Base-by-base conservation (phyloP, 1,140 invertebrate genomes). In the Papilio xuthus region DNA sequence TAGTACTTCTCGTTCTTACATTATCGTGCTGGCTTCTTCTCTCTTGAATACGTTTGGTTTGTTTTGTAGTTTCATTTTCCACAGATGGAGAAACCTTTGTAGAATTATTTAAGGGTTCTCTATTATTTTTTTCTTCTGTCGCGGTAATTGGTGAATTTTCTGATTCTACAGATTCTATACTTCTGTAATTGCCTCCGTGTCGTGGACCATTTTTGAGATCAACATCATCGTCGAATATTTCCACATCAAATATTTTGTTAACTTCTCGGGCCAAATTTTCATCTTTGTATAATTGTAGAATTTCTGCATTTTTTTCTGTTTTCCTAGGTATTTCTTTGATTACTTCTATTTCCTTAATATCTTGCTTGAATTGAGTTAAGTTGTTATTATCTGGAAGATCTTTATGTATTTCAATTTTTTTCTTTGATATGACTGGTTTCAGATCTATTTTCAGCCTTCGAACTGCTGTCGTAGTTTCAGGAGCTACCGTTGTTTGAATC, bases 261-360 rank as follows among this genome's bases (percentile, higher is more conserved):
- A 94, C 84, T 70, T 94, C 89, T 83, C 89, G 89, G 9, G 93
- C 90, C 79, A 94, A 86, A 67, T 90, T 91, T 78, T 93, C 91
- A 78, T 94, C 92, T 84, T 88, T 91, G 67, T 90, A 94, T 76
- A 92, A 85, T 70, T 93, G 86, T 82, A 93, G 85, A 13, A 81
- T 83, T 85, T 90, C 87, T 67, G 79, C 75, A 75, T 91, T 86
- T 77, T 90, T 93, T 12, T 86, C 80, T 12, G 86, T 90, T 77
- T 80, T 77, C 77, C 82, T 79, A 32, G 89, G 87, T 47, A 90
- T 85, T 84, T 94, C 90, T 86, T 94, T 91, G 18, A 93, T 88
- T 13, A 93, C 89, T 88, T 94, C 94, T 56, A 93, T 85, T 87
- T 94, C 92, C 81, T 94, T 88, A 76, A 93, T 90, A 72, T 94